Evolutionary conservation across 2,888 invertebrate species (phyloP), one percentile per base, ranked within the genome.

Genomic region (Desoria tigrina): DNA sequence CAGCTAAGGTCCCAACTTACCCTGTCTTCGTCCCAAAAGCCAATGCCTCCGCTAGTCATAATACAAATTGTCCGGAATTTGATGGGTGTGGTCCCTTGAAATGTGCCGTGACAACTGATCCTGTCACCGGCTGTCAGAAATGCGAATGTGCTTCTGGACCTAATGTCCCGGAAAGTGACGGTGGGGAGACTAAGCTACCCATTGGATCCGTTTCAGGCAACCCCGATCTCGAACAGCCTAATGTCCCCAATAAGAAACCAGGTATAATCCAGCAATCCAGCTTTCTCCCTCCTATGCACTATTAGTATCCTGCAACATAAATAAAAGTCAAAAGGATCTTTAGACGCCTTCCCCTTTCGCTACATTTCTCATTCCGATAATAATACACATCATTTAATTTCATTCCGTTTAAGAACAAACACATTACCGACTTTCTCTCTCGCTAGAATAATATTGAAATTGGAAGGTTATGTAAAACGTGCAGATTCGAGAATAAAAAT

Each of bases 81-180:
- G 72, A 73, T 39, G 74, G 74, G 51, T 76, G 76, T 63, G 64
- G 73, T 55, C 62, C 70, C 9, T 63, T 70, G 18, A 72, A 76
- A 65, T 75, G 76, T 60, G 68, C 71, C 24, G 71, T 73, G 4
- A 61, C 74, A 39, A 71, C 63, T 27, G 76, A 75, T 45, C 67
- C 66, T 61, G 66, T 55, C 39, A 66, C 68, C 24, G 74, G 76
- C 39, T 76, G 76, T 51, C 66, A 68, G 58, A 76, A 70, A 61
- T 76, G 76, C 62, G 72, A 71, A 32, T 76, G 76, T 55, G 28
- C 68, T 18, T 27, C 26, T 26, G 42, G 18, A 32, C 9, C 60
- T 39, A 60, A 51, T 60, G 61, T 61, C 21, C 61, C 61, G 37
- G 54, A 42, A 63, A 64, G 39, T 42, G 39, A 27, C 18, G 39